These are phyloP conservation scores for Oxytorus armatus DNA, from an alignment of 2,888 invertebrate species.

Conservation along the genomic window DNA sequence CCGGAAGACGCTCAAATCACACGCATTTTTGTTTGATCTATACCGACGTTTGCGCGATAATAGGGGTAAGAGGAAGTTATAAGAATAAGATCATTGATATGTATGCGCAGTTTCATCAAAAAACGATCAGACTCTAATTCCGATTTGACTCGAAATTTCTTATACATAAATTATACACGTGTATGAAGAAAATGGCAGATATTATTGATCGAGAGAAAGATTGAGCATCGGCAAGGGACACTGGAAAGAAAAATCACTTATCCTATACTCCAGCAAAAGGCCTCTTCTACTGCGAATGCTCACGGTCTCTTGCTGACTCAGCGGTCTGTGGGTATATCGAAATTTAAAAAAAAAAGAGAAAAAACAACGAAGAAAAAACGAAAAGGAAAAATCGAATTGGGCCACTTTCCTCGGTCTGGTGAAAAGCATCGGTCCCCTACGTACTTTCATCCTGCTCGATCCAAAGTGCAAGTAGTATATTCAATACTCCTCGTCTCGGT, in stretches of 20 bases:
- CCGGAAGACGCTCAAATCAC: not conserved
- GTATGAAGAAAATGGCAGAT: slow-evolving; percentile 19
- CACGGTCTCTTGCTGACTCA: slow-evolving; percentile 42
- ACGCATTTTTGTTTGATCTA: not conserved
- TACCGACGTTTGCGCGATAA: not conserved
- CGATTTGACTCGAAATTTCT: not conserved
- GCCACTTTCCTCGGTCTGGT: slow-evolving; percentile 61
- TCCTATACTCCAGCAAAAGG: slow-evolving; percentile 27
- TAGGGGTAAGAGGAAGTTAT: not conserved
- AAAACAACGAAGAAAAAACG: slow-evolving; percentile 7
- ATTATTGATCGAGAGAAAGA: slow-evolving; percentile 26
- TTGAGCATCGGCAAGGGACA: slow-evolving; percentile 30
- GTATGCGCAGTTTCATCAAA: not conserved
- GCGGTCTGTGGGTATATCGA: slow-evolving; percentile 47
- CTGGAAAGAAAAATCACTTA: slow-evolving; percentile 58
- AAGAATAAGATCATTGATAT: not conserved
- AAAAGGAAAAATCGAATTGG: slow-evolving; percentile 59
- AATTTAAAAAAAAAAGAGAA: slow-evolving; percentile 43
- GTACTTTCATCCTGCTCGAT: slow-evolving; percentile 61
- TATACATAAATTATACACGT: not conserved
- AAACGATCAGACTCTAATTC: not conserved
- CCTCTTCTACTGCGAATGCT: slow-evolving; percentile 10
- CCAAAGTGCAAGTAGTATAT: slow-evolving; percentile 67
- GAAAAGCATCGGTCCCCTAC: slow-evolving; percentile 54
- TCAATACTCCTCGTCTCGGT: slow-evolving; percentile 60